These are phyloP conservation scores for Lepilemur ruficaudatus DNA, from an alignment of 2,797 vertebrate genomes.

Conservation along the genomic window DNA sequence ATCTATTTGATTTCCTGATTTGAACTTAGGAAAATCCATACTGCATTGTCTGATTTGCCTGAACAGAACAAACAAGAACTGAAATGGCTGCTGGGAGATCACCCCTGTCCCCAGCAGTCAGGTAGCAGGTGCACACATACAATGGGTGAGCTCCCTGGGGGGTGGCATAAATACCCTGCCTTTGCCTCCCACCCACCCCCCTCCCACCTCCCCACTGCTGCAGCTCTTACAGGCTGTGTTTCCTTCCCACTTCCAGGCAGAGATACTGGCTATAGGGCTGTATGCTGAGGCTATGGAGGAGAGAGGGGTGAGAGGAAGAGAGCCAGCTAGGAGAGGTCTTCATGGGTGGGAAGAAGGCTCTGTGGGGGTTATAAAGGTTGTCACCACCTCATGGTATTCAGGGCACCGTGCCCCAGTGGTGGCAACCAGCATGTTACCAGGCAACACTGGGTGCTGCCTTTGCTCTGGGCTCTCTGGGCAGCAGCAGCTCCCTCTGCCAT, in stretches of 20 bases:
- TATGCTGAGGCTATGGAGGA: background rate
- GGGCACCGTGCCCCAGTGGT: background rate
- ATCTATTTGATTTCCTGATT: background rate
- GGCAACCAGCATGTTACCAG: background rate
- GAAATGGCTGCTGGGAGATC: background rate
- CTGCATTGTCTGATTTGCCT: background rate
- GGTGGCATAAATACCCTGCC: background rate
- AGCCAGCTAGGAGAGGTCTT: background rate
- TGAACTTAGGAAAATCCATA: background rate
- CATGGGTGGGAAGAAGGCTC: background rate
- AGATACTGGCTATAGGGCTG: background rate
- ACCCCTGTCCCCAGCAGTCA: background rate
- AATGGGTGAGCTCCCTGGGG: accelerated
- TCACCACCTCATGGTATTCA: background rate
- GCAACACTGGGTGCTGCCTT: background rate
- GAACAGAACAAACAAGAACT: background rate
- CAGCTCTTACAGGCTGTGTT: background rate
- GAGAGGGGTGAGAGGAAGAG: background rate
- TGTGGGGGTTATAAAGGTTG: accelerated
- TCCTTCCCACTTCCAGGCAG: background rate
- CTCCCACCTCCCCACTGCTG: background rate
- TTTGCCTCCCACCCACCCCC: background rate
- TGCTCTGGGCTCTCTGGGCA: background rate
- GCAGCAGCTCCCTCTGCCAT: background rate
- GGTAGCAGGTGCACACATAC: background rate